Percentiles rank a stretch among this genome's conserved stretches.
These are phyloP conservation scores for Drosophila serrata DNA, from an alignment of 1,140 invertebrate species.

Conservation along the genomic window DNA sequence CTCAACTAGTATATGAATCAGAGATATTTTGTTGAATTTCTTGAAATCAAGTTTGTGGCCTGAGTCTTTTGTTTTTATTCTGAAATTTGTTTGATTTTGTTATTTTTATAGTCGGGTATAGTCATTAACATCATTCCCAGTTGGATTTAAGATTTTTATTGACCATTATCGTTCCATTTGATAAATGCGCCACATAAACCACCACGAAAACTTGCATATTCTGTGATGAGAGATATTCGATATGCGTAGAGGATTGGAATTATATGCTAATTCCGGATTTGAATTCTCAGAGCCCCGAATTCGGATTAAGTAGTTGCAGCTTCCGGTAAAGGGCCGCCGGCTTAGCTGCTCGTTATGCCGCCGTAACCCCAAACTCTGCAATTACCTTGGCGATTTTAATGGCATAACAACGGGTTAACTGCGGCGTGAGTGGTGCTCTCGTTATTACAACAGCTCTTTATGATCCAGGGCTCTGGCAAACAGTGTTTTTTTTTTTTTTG, in stretches of 20 bases:
- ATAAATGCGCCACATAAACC: conserved; percentile 23
- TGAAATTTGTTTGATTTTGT: conserved; percentile 15
- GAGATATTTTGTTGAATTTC: conserved; percentile 1
- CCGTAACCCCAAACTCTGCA: conserved; percentile 28
- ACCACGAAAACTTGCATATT: conserved; percentile 4
- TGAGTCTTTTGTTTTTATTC: conserved; percentile 42
- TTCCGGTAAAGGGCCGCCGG: conserved; percentile 31
- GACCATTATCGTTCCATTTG: conserved; percentile 20
- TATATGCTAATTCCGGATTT: conserved; percentile 5
- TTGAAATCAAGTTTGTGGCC: conserved; percentile 60
- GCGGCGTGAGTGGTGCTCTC: conserved; percentile 36
- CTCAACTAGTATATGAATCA: not conserved
- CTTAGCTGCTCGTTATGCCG: conserved; percentile 31
- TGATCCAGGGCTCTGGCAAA: conserved; percentile 25
- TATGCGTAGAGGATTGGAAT: conserved; percentile 25
- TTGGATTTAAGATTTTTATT: conserved; percentile 20
- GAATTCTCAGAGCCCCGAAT: conserved; percentile 15
- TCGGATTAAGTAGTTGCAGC: conserved; percentile 33
- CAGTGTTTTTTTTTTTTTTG: too few species aligned
- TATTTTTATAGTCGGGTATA: conserved; percentile 15
- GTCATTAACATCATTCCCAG: conserved; percentile 22
- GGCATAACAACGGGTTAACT: conserved; percentile 29
- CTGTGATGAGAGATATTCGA: conserved; percentile 20
- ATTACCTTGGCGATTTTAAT: conserved; percentile 47
- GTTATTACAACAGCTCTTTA: conserved; percentile 48